phyloP scores from a whole-genome alignment of 2,797 vertebrate species.

The Gambelia wislizenii region DNA sequence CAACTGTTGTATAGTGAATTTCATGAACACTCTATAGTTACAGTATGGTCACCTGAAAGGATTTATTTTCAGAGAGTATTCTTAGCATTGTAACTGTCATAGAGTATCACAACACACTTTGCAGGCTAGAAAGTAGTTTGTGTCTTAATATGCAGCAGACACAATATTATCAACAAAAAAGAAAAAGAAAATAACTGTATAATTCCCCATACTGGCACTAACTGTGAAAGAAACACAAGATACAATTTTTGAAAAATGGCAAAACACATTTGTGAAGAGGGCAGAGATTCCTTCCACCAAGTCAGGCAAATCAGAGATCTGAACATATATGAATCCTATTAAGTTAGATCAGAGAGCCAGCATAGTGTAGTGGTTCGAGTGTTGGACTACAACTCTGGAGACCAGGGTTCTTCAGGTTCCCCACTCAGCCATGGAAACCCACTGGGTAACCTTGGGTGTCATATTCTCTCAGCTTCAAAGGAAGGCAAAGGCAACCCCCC shows the following conservation, averaged over 20 bases:
- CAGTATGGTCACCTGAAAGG: background rate
- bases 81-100: background rate
- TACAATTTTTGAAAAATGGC: background rate
- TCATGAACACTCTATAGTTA: background rate
- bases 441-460: too few species aligned
- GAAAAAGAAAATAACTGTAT: too few species aligned
- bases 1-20: too few species aligned
- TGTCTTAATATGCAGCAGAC: background rate
- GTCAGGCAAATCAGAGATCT: background rate
- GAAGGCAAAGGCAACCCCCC: too few species aligned
- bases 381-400: too few species aligned
- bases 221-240: background rate
- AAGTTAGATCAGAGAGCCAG: background rate
- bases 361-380: too few species aligned
- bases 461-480: too few species aligned
- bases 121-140: background rate
- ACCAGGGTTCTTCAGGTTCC: too few species aligned
- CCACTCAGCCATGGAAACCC: too few species aligned
- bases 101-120: background rate
- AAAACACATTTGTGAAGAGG: background rate
- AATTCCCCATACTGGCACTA: background rate
- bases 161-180: too few species aligned
- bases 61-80: background rate
- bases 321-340: background rate
- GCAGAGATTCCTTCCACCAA: background rate